Base-by-base conservation (phyloP, 1,140 invertebrate genomes). In the Medauroidea extradentata region DNA sequence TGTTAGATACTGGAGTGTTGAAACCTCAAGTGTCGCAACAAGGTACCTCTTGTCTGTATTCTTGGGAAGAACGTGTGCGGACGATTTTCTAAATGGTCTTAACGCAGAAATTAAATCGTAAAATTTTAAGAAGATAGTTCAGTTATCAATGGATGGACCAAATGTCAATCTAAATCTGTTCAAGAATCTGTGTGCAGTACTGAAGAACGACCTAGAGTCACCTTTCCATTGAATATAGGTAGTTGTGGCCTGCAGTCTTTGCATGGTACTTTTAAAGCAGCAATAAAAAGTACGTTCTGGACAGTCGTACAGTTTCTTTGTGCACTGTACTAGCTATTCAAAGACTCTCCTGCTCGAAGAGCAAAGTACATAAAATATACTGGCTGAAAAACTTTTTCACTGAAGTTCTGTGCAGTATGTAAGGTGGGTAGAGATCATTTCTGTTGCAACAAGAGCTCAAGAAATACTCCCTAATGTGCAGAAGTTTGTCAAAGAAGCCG, bases 31-130 rank as follows among this genome's bases (percentile, higher is more conserved):
- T 61, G 25, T 50, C 48, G 21, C 43, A 18, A 57, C 57, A 9
- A 59, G 62, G 29, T 63, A 65, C 44, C 27, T 63, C 0, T 63
- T 62, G 19, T 67, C 63, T 9, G 53, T 42, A 16, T 66, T 66
- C 56, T 43, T 66, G 18, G 51, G 25, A 11, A 21, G 54, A 3
- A 57, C 46, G 0, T 62, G 51, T 19, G 62, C 59, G 11, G 39
- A 52, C 11, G 63, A 67, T 59, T 54, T 67, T 14, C 42, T 62
- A 7, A 55, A 23, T 39, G 57, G 19, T 41, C 55, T 58, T 23
- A 51, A 19, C 23, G 49, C 14, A 50, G 42, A 16, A 16, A 18
- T 59, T 57, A 48, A 11, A 27, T 39, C 23, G 13, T 16, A 48
- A 11, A 48, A 60, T 25, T 16, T 42, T 29, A 55, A 27, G 27